Percentiles rank a stretch among this genome's conserved stretches.
Evolutionary conservation across 2,888 invertebrate species (phyloP).

Genomic region (Eueremaeus valkanovi): DNA sequence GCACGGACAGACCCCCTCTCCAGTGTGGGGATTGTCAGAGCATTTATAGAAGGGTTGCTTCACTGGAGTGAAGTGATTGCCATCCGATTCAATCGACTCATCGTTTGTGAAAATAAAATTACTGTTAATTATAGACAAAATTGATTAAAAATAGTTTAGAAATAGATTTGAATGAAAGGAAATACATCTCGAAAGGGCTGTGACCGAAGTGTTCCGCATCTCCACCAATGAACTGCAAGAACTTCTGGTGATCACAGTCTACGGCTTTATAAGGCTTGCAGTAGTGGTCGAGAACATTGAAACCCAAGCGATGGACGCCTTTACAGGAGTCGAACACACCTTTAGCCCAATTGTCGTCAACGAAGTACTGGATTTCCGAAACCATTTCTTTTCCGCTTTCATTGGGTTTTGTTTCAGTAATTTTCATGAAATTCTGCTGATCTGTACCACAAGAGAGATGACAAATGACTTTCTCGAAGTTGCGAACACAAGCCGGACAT

Average conservation of each 20-base stretch:
- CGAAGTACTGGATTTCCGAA: constrained; percentile 43
- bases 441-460: constrained; percentile 44
- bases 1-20: not conserved
- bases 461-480: constrained; percentile 45
- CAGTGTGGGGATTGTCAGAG: not conserved
- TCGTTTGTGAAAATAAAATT: constrained; percentile 8
- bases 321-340: constrained; percentile 45
- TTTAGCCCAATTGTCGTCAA: constrained; percentile 40
- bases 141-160: not conserved
- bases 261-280: constrained; percentile 44
- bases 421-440: constrained; percentile 44
- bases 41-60: constrained; percentile 1
- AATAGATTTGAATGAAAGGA: not conserved
- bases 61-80: not conserved
- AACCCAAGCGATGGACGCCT: constrained; percentile 41
- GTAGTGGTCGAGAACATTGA: constrained; percentile 45
- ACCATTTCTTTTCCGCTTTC: constrained; percentile 43
- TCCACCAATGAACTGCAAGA: constrained; percentile 14
- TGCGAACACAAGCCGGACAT: constrained; percentile 45
- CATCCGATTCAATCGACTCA: not conserved
- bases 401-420: constrained; percentile 35
- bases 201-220: constrained; percentile 37
- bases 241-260: constrained; percentile 42
- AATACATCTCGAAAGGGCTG: constrained; percentile 40
- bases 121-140: not conserved